Evolutionary conservation across 2,888 invertebrate genomes (phyloP), one percentile per base, ranked within the genome.

Genomic region (Flexamia atlantica): DNA sequence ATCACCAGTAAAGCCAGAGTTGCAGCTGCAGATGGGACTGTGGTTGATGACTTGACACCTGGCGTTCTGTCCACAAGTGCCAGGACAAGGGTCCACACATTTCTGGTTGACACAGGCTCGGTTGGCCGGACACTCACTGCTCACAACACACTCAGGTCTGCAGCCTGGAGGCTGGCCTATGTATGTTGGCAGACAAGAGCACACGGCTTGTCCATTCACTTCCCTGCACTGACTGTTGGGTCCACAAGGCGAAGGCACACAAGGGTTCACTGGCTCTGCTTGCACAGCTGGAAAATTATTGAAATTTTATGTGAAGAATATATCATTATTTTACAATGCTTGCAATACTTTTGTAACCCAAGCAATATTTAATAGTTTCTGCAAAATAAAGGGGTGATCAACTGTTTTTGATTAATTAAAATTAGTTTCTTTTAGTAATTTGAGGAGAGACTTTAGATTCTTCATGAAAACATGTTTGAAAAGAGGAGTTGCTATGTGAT

Each of bases 31-130:
- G 87, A 94, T 94, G 0, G 95, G 94, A 88, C 93, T 94, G 88
- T 95, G 94, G 89, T 95, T 94, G 85, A 94, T 92, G 10, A 95
- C 94, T 89, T 93, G 92, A 89, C 96, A 96, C 85, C 93, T 92
- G 42, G 95, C 92, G 88, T 93, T 93, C 86, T 93, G 91, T 17
- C 95, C 95, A 89, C 95, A 96, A 28, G 94, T 92, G 36, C 94
- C 94, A 30, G 93, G 93, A 87, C 95, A 96, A 81, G 95, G 95
- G 89, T 95, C 93, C 3, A 91, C 89, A 89, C 95, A 95, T 90
- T 94, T 94, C 88, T 93, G 93, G 88, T 94, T 94, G 68, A 94
- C 89, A 88, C 95, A 95, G 23, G 94, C 93, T 88, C 92, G 93
- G 83, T 93, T 91, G 70, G 91, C 90, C 9, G 92, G 88, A 89